Conservation (phyloP, 1,140 invertebrate genomes). For the Augochlora pura region DNA sequence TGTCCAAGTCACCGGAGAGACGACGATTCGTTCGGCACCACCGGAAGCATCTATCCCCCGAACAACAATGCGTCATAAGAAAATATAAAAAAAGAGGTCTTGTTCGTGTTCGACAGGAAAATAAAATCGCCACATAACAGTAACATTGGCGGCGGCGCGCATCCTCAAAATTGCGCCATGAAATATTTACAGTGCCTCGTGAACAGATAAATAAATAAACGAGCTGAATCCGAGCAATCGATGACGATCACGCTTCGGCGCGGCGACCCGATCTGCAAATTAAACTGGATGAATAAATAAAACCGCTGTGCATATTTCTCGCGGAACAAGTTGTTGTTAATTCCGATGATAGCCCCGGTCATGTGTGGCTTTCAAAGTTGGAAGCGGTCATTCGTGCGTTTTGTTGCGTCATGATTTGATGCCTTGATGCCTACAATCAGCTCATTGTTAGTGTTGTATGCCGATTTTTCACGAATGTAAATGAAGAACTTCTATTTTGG, state of each 20-base stretch:
- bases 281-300: too few relatives aligned
- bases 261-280: neutral
- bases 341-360: too few relatives aligned
- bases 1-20: neutral
- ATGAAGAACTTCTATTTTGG: too few relatives aligned
- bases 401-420: too few relatives aligned
- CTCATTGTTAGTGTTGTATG: too few relatives aligned
- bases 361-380: too few relatives aligned
- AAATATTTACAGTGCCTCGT: constrained; percentile 1
- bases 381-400: too few relatives aligned
- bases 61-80: neutral
- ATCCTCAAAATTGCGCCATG: neutral
- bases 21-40: too few relatives aligned
- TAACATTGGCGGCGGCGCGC: neutral
- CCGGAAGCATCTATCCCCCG: neutral
- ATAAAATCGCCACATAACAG: too few relatives aligned
- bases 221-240: neutral
- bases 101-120: neutral
- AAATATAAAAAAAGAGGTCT: neutral
- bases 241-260: neutral
- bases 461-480: too few relatives aligned
- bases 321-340: neutral
- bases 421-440: too few relatives aligned
- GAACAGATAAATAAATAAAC: constrained; percentile 19
- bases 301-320: neutral